Evolutionary conservation across 1,140 invertebrate species (phyloP).

Genomic region (Drosophila watanabei): DNA sequence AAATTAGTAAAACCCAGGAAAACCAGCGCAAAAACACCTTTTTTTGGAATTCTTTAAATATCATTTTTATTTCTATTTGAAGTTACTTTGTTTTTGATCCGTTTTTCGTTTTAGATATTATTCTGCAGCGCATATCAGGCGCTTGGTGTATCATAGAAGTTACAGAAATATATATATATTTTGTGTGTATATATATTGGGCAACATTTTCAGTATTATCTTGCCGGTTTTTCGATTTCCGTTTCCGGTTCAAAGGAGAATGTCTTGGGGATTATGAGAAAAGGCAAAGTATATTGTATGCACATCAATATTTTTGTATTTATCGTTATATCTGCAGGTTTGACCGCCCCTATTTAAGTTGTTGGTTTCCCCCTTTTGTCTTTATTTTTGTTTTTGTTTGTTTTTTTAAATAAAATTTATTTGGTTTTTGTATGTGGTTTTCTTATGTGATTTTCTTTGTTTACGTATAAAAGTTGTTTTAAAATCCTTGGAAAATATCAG

Average conservation of each 20-base stretch:
- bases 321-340: slow-evolving; percentile 36
- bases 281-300: slow-evolving; percentile 42
- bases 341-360: slow-evolving; percentile 53
- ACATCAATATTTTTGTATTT: slow-evolving; percentile 52
- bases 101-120: slow-evolving; percentile 73
- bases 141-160: slow-evolving; percentile 74
- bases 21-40: background rate
- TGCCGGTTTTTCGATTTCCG: slow-evolving; percentile 47
- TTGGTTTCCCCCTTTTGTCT: slow-evolving; percentile 16
- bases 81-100: slow-evolving; percentile 75
- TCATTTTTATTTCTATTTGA: slow-evolving; percentile 77
- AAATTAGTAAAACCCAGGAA: background rate
- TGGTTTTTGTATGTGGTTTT: slow-evolving; percentile 48
- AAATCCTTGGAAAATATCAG: slow-evolving; percentile 81
- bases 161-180: slow-evolving; percentile 74
- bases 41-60: slow-evolving; percentile 58
- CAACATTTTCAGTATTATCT: slow-evolving; percentile 36
- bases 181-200: slow-evolving; percentile 64
- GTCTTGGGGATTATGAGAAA: slow-evolving; percentile 38
- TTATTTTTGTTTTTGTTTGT: slow-evolving; percentile 38
- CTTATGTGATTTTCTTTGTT: slow-evolving; percentile 48
- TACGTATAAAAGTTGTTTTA: slow-evolving; percentile 82
- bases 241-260: slow-evolving; percentile 41
- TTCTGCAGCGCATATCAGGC: slow-evolving; percentile 71
- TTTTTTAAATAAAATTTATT: slow-evolving; percentile 68